A percentile compares a stretch with the other conserved stretches of the same genome.
Evolutionary conservation across 2,113 vertebrate species (phyloP).

Genomic region (Erythrolamprus reginae): DNA sequence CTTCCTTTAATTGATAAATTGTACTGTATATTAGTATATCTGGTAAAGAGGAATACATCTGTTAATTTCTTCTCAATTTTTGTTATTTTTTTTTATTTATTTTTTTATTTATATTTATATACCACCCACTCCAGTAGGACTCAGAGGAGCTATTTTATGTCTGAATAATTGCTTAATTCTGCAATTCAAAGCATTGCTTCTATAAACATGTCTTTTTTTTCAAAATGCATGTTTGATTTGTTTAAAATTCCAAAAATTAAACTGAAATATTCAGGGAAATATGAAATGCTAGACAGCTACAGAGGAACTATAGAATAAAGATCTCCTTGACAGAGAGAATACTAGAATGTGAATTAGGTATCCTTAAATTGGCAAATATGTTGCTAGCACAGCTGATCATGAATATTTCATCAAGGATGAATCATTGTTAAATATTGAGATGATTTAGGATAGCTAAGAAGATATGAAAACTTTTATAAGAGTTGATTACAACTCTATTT

Average conservation of each 20-base stretch:
- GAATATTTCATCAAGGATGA: neutral
- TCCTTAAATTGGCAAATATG: neutral
- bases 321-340: neutral
- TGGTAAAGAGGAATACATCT: neutral
- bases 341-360: neutral
- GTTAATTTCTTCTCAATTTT: too few species aligned
- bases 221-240: neutral
- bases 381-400: neutral
- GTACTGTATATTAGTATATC: neutral
- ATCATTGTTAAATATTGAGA: neutral
- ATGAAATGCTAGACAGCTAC: neutral
- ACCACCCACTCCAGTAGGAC: too few species aligned
- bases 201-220: neutral
- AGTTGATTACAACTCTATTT: neutral
- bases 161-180: neutral
- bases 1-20: neutral
- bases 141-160: too few species aligned
- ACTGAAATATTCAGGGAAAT: neutral
- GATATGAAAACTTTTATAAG: neutral
- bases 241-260: neutral
- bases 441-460: neutral
- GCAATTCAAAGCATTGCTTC: neutral
- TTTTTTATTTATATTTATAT: too few species aligned
- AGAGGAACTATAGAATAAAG: neutral
- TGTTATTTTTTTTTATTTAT: too few species aligned